Base-by-base conservation (phyloP, 2,888 invertebrate genomes). In the Tryphoninae sp. region DNA sequence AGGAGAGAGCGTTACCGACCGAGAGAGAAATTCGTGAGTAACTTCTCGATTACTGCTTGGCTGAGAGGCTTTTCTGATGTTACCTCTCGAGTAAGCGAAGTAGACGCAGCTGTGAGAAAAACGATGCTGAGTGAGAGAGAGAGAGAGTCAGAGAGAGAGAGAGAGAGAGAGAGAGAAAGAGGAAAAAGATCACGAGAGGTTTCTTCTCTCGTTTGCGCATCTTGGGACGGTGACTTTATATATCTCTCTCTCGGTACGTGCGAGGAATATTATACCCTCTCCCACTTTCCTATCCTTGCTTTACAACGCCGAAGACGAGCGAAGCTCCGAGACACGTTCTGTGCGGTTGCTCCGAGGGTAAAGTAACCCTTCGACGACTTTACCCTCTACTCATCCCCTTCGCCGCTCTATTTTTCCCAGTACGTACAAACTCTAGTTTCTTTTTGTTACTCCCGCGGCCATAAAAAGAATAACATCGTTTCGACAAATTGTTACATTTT, bases 11-110 rank as follows among this genome's bases (percentile, higher is more conserved):
- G 22, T 80, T 71, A 71, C 45, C 42, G 49, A 26, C 26, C 13
- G n/a, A 23, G 26, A 78, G 22, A 72, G 69, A 77, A 79, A 82
- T 79, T 82, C 76, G 76, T 64, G 76, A 76, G 82, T 79, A 82
- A 82, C 79, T 77, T 77, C 16, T 62, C 82, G 82, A 82, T 82
- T 82, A 79, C 73, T 33, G 79, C 42, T 26, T 69, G 71, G 13
- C 42, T 45, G 19, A 68, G 42, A 16, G 53, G 45, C 45, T 75
- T n/a, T 62, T 49, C 51, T 62, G 51, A 58, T 40, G 11, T 19
- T 58, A 42, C n/a, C 9, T 13, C 13, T 2, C 42, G 59, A 62
- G n/a, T 55, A 40, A 65, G 42, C 72, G 33, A 33, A 68, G 75
- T 69, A 83, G 80, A 78, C 78, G 76, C 76, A 69, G 61, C 42